Evolutionary conservation across 2,888 invertebrate genomes (phyloP), one percentile per base, ranked within the genome.

Genomic region (Agonopterix subpropinquella): DNA sequence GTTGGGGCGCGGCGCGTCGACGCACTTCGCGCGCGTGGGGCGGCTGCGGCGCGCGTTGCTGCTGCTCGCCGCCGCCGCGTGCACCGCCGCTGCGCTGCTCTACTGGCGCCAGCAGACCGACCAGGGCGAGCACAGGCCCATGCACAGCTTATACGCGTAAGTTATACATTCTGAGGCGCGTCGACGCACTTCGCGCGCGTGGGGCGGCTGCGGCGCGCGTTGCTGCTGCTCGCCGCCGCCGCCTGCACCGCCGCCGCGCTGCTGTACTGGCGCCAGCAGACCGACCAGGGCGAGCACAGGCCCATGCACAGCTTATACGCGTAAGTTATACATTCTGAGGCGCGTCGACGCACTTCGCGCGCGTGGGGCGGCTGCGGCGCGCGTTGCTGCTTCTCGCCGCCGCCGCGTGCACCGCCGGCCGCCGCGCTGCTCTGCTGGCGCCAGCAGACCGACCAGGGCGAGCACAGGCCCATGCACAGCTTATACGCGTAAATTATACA

Each of bases 191-290:
- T 90, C 85, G 66, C 78, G 41, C 80, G 88, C 47, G 86, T 89
- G 58, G 86, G 79, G n/a, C n/a, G n/a, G n/a, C n/a, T 91, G 70
- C 89, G 90, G 47, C 89, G 91, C 46, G 90, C 90, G 45, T 67
- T 92, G 62, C 66, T 91, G 57, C 73, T 89, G 62, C 83, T 91
- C 18, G 89, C 91, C 5, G 83, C 90, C 28, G 89, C 89, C n/a
- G n/a, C n/a, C n/a, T n/a, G n/a, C n/a, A n/a, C n/a, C 18, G 89
- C 91, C 5, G 83, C 90, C 28, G 89, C 89, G 58, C 79, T 91
- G 56, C 80, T 91, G 36, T 91, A 92, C 77, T 91, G 91, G 91
- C 89, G 91, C 51, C 91, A 91, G 73, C 90, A 89, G 68, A 82
- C 70, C 57, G 80, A 88, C 57, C 88, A 77, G 66, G 11, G 11